Conservation (phyloP, 2,113 vertebrate genomes). For the Canis aureus region DNA sequence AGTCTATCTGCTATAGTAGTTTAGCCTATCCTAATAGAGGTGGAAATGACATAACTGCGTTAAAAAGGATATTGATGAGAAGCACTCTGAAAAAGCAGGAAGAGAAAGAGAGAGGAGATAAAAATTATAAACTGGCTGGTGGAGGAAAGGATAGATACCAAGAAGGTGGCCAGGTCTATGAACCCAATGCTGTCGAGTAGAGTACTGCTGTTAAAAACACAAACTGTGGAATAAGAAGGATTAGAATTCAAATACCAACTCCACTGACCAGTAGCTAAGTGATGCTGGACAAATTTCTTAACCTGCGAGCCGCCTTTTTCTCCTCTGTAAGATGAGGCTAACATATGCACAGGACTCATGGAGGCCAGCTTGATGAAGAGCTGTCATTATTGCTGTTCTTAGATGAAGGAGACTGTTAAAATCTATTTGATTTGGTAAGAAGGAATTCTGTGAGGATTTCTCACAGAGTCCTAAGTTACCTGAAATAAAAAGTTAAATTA, state of each 20-base stretch:
- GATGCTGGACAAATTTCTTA: neutral
- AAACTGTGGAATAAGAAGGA: neutral
- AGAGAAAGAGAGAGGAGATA: neutral
- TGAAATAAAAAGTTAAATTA: constrained; percentile 14
- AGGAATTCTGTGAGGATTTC: neutral
- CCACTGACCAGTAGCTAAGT: neutral
- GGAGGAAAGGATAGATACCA: neutral
- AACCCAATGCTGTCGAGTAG: neutral
- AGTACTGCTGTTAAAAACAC: neutral
- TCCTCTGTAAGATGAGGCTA: neutral
- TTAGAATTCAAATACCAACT: neutral
- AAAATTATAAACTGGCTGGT: neutral
- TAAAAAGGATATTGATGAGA: neutral
- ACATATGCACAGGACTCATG: neutral
- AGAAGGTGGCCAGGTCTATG: neutral
- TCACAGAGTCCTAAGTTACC: neutral
- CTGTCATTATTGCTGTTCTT: neutral
- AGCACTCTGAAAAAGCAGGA: neutral
- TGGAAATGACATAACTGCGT: neutral
- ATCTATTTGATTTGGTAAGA: neutral
- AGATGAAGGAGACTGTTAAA: constrained; percentile 24
- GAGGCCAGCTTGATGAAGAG: neutral
- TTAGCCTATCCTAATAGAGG: neutral
- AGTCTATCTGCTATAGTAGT: neutral
- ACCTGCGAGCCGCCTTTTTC: neutral